Conservation (phyloP, 2,113 vertebrate genomes). For the Benitochromis conjunctus region DNA sequence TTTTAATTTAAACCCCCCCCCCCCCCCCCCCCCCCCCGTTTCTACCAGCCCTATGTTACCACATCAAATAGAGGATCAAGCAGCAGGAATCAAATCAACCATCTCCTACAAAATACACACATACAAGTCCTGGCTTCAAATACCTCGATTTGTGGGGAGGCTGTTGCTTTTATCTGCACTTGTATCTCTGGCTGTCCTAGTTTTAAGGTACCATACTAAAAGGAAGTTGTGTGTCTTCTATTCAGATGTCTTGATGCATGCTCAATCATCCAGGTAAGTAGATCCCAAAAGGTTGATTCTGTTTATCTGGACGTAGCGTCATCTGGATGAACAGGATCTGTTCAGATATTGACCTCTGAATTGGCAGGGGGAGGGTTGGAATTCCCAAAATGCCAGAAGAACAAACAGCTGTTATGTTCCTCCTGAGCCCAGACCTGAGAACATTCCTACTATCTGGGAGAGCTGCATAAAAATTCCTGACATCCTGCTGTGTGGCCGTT, state of each 20-base stretch:
- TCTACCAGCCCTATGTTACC: neutral
- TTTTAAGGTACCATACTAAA: neutral
- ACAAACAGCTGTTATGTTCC: conserved; percentile 61
- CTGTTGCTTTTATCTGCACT: neutral
- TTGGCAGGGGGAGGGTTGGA: conserved; percentile 6
- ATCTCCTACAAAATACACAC: neutral
- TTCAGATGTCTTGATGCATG: neutral
- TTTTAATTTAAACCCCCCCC: no score
- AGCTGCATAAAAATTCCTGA: conserved; percentile 26
- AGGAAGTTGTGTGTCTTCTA: neutral
- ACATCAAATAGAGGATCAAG: conserved; percentile 36
- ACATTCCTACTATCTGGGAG: conserved; percentile 25
- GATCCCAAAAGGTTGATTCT: no score
- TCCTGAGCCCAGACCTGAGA: conserved; percentile 14
- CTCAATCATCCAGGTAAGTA: no score
- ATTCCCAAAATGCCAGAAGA: conserved; percentile 44
- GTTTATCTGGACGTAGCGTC: no score
- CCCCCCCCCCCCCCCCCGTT: no score
- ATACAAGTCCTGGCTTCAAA: neutral
- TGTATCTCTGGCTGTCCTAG: neutral
- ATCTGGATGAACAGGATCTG: no score
- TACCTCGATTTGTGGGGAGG: neutral
- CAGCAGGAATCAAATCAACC: neutral
- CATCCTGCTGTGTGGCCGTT: conserved; percentile 7
- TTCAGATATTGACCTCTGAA: neutral